Evolutionary conservation across 2,113 vertebrate species (phyloP).

Genomic region (Myotis davidii): DNA sequence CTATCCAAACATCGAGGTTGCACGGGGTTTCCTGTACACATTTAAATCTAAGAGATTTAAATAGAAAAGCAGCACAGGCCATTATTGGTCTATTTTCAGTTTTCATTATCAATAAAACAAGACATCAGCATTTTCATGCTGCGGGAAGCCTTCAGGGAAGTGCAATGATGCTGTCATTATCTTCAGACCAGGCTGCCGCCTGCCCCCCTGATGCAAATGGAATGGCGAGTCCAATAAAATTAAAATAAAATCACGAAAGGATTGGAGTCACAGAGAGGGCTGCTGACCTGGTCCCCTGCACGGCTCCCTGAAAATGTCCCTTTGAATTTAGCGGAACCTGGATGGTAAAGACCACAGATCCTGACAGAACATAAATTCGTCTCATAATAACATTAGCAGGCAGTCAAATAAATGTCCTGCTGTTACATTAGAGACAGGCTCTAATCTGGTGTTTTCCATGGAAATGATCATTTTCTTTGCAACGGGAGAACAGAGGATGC

Average conservation of each 20-base stretch:
- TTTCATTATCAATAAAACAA: slow-evolving; percentile 69
- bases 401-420: slow-evolving; percentile 70
- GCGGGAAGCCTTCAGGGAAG: slow-evolving; percentile 36
- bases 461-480: slow-evolving; percentile 60
- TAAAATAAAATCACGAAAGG: slow-evolving; percentile 43
- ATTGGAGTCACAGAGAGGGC: background rate
- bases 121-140: slow-evolving; percentile 60
- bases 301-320: slow-evolving; percentile 48
- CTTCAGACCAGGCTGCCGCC: slow-evolving; percentile 23
- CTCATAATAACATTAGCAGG: slow-evolving; percentile 71
- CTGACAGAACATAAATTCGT: slow-evolving; percentile 65
- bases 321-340: slow-evolving; percentile 63
- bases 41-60: slow-evolving; percentile 62
- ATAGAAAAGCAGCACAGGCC: slow-evolving; percentile 60
- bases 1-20: slow-evolving; percentile 59
- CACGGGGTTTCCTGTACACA: slow-evolving; percentile 5
- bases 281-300: background rate
- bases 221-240: slow-evolving; percentile 60
- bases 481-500: background rate
- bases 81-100: slow-evolving; percentile 53
- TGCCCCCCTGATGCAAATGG: slow-evolving; percentile 2
- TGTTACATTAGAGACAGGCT: slow-evolving; percentile 59
- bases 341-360: slow-evolving; percentile 59
- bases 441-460: slow-evolving; percentile 65
- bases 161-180: slow-evolving; percentile 48